These are phyloP conservation scores for Mactromeris polynyma DNA, from an alignment of 2,888 invertebrate genomes.

Conservation along the genomic window DNA sequence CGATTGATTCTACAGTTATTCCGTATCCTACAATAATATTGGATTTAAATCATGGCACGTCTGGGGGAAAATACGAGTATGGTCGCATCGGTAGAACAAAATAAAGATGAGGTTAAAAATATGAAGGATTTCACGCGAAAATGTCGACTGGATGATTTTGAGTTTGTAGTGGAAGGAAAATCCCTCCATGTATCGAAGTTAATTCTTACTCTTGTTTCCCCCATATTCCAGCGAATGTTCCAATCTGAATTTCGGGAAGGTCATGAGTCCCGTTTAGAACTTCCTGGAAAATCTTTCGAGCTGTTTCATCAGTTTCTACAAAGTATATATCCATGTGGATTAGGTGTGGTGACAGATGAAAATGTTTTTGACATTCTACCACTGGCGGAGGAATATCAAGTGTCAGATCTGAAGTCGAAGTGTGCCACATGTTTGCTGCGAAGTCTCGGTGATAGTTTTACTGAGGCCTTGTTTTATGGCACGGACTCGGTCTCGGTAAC, in stretches of 20 bases:
- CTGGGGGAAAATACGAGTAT: too few species aligned
- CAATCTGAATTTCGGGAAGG: neutral
- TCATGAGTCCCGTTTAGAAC: neutral
- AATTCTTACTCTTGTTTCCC: neutral
- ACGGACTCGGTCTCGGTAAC: neutral
- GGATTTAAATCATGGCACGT: too few species aligned
- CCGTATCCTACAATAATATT: too few species aligned
- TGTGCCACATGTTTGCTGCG: neutral
- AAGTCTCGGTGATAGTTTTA: neutral
- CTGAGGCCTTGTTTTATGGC: too few species aligned
- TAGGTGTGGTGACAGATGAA: neutral
- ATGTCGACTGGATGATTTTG: neutral
- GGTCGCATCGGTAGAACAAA: neutral
- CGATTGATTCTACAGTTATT: too few species aligned
- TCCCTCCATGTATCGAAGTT: neutral
- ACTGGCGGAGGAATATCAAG: neutral
- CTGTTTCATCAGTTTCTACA: neutral
- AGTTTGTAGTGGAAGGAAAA: neutral
- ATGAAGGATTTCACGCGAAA: conserved; percentile 2
- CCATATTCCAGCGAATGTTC: neutral
- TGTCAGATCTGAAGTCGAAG: neutral
- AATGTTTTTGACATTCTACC: neutral
- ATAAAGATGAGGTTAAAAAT: neutral
- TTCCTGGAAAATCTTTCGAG: neutral
- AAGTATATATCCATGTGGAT: neutral